Conservation (phyloP, 2,113 vertebrate species). For the Echinops telfairi region DNA sequence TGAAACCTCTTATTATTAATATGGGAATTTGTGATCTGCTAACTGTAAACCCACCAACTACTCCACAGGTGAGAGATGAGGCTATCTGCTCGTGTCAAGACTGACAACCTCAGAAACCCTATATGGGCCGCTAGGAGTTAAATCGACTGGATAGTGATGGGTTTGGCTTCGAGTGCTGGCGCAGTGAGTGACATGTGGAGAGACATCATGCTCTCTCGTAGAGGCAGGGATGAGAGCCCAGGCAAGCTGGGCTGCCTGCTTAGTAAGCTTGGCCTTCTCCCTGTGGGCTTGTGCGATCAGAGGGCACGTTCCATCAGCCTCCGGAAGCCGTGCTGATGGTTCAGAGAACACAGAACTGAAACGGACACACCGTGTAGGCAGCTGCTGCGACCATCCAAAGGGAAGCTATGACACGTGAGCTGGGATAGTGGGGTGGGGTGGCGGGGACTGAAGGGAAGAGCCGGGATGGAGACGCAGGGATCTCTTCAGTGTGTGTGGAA, state of each 20-base stretch:
- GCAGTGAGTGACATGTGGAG: neutral
- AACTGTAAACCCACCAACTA: too few relatives aligned
- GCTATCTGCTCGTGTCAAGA: too few relatives aligned
- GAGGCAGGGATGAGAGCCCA: neutral
- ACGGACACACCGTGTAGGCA: conserved; percentile 21
- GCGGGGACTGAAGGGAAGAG: neutral
- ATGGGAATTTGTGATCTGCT: fast-evolving
- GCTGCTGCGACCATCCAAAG: neutral
- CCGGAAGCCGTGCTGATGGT: conserved; percentile 8
- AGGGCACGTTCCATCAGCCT: conserved; percentile 18
- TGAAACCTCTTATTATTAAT: neutral
- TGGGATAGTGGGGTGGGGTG: neutral
- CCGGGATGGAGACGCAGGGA: neutral
- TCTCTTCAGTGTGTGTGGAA: too few relatives aligned
- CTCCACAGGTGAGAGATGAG: too few relatives aligned
- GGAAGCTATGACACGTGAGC: neutral
- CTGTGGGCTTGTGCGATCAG: neutral
- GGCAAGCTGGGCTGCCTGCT: neutral
- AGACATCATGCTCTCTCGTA: neutral
- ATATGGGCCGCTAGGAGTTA: too few relatives aligned
- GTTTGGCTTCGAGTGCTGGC: neutral
- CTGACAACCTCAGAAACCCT: too few relatives aligned
- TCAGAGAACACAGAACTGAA: neutral
- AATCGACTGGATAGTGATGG: too few relatives aligned
- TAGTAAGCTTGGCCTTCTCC: neutral